A percentile compares a stretch with the other conserved stretches of the same genome.
Conservation (phyloP, 2,888 invertebrate species). For the Cerceris ruficornis region DNA sequence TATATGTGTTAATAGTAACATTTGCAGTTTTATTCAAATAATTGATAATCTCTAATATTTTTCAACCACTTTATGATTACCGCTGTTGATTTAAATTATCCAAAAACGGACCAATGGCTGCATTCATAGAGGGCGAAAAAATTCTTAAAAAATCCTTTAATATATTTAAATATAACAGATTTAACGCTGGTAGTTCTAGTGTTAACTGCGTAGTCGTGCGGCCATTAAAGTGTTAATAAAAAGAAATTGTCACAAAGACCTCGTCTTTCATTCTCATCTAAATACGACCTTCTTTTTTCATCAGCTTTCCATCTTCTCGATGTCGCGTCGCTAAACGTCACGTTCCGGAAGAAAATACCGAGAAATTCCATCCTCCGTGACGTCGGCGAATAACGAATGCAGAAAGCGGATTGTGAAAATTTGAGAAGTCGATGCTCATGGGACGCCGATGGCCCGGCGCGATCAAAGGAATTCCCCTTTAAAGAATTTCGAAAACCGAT, state of each 20-base stretch:
- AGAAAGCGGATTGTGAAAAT: slow-evolving; percentile 19
- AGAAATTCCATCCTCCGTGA: slow-evolving; percentile 37
- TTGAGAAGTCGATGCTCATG: slow-evolving; percentile 1
- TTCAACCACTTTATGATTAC: too few relatives aligned
- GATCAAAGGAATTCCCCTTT: slow-evolving; percentile 21
- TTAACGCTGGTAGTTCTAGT: too few relatives aligned
- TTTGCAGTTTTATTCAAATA: too few relatives aligned
- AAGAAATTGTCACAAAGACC: slow-evolving; percentile 39
- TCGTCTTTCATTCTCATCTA: not conserved
- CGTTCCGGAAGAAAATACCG: slow-evolving; percentile 19
- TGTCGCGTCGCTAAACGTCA: slow-evolving; percentile 43
- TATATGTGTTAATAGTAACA: too few relatives aligned
- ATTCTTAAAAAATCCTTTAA: too few relatives aligned
- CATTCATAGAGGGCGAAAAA: too few relatives aligned
- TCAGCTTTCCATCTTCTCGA: slow-evolving; percentile 35
- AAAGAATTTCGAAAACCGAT: slow-evolving; percentile 13
- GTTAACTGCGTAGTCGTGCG: too few relatives aligned
- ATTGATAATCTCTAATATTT: too few relatives aligned
- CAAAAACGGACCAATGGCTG: too few relatives aligned
- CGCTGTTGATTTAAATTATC: too few relatives aligned
- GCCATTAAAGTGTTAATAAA: too few relatives aligned
- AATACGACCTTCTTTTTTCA: not conserved
- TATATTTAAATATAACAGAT: too few relatives aligned
- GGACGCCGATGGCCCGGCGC: slow-evolving; percentile 5
- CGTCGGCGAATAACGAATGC: slow-evolving; percentile 6